Conservation (phyloP, 2,113 vertebrate genomes). For the Siniperca chuatsi region DNA sequence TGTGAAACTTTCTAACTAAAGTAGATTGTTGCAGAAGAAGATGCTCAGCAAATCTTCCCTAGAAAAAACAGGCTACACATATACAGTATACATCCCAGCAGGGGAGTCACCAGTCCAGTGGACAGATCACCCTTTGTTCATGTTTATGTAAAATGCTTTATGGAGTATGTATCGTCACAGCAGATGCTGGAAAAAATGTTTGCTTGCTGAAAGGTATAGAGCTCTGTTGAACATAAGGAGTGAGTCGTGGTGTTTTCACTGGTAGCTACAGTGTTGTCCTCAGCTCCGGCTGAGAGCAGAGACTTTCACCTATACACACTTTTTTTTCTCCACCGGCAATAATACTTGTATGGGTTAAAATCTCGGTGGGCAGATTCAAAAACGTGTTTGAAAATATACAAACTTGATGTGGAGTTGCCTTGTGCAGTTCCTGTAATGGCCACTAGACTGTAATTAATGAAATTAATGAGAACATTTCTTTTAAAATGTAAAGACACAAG, state of each 20-base stretch:
- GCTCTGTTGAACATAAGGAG: slow-evolving; percentile 1
- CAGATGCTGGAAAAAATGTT: background rate
- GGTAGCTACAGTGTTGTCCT: too few species aligned
- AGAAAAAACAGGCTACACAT: background rate
- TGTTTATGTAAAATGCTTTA: slow-evolving; percentile 1
- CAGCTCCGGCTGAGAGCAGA: background rate
- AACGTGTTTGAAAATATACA: background rate
- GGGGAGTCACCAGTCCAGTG: slow-evolving; percentile 32
- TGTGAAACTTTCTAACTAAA: background rate
- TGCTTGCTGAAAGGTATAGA: background rate
- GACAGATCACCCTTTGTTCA: slow-evolving; percentile 11
- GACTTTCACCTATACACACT: background rate
- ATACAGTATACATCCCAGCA: background rate
- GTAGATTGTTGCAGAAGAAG: background rate
- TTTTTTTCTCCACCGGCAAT: background rate
- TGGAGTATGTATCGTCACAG: background rate
- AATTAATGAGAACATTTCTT: too few species aligned
- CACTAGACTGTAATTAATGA: background rate
- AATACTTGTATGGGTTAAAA: background rate
- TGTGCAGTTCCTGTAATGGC: background rate
- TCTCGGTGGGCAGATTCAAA: background rate
- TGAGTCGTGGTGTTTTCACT: slow-evolving; percentile 13
- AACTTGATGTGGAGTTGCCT: background rate
- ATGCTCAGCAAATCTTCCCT: background rate
- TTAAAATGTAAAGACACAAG: background rate